Evolutionary conservation across 2,113 vertebrate genomes (phyloP).

Genomic region (Panthera uncia): DNA sequence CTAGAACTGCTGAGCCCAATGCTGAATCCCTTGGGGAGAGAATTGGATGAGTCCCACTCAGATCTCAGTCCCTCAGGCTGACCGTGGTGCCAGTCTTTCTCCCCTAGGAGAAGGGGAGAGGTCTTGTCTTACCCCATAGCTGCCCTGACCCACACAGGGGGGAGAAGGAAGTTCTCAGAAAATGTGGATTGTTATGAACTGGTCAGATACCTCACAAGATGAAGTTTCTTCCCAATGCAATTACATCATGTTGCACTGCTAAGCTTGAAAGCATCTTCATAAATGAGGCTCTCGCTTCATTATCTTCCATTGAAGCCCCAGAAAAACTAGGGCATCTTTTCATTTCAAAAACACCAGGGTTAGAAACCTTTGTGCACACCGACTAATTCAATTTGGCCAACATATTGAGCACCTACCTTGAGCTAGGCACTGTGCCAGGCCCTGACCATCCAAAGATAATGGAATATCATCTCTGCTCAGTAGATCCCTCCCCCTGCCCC

Average conservation of each 20-base stretch:
- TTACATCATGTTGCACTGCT: not conserved
- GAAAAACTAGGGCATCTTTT: not conserved
- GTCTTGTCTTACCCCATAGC: not conserved
- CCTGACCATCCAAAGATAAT: not conserved
- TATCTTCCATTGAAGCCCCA: not conserved
- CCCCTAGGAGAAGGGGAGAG: not conserved
- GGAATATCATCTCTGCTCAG: not conserved
- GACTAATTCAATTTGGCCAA: not conserved
- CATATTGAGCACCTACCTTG: not conserved
- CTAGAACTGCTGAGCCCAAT: not conserved
- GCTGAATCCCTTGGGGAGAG: not conserved
- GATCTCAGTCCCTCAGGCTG: not conserved
- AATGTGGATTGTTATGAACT: not conserved
- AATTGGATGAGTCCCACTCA: not conserved
- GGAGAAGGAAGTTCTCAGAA: not conserved
- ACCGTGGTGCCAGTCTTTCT: not conserved
- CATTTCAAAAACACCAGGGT: not conserved
- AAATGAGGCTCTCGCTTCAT: not conserved
- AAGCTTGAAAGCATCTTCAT: conserved; percentile 9
- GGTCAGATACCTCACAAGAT: not conserved
- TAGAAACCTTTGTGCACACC: not conserved
- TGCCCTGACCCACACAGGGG: not conserved
- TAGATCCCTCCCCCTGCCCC: not conserved
- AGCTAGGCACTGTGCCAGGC: not conserved
- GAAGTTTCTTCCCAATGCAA: not conserved